Conservation (phyloP, 2,113 vertebrate genomes). For the Solenodon paradoxus region DNA sequence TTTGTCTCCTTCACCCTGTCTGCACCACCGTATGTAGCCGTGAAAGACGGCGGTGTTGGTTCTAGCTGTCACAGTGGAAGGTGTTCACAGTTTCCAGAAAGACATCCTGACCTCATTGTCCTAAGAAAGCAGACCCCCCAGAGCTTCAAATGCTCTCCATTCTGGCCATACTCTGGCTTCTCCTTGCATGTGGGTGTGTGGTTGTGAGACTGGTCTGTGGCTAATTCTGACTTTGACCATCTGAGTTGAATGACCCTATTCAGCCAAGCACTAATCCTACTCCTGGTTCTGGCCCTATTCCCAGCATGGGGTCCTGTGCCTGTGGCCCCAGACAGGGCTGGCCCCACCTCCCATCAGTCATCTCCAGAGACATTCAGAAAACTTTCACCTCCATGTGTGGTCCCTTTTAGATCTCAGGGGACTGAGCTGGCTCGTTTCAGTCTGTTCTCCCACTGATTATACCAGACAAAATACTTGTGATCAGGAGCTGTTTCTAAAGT, state of each 20-base stretch:
- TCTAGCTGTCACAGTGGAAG: not conserved
- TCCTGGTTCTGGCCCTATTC: not conserved
- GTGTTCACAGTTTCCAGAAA: not conserved
- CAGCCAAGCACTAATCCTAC: not conserved
- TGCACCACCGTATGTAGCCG: not conserved
- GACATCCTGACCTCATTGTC: not conserved
- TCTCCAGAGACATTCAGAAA: not conserved
- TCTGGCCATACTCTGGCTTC: not conserved
- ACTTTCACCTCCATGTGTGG: not conserved
- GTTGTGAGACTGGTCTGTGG: not conserved
- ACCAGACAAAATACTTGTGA: not conserved
- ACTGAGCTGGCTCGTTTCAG: too few species aligned
- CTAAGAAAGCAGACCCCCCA: not conserved
- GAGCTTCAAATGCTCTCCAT: not conserved
- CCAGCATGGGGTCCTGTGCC: too few species aligned
- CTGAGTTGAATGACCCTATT: not conserved
- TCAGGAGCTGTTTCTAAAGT: not conserved
- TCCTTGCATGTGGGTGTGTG: not conserved
- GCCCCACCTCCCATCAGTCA: not conserved
- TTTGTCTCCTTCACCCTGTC: not conserved
- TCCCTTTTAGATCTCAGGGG: not conserved
- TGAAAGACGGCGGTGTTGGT: not conserved
- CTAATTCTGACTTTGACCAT: not conserved
- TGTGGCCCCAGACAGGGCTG: not conserved
- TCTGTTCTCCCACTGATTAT: not conserved